Evolutionary conservation across 2,113 vertebrate genomes (phyloP).

Genomic region (Burhinus oedicnemus): DNA sequence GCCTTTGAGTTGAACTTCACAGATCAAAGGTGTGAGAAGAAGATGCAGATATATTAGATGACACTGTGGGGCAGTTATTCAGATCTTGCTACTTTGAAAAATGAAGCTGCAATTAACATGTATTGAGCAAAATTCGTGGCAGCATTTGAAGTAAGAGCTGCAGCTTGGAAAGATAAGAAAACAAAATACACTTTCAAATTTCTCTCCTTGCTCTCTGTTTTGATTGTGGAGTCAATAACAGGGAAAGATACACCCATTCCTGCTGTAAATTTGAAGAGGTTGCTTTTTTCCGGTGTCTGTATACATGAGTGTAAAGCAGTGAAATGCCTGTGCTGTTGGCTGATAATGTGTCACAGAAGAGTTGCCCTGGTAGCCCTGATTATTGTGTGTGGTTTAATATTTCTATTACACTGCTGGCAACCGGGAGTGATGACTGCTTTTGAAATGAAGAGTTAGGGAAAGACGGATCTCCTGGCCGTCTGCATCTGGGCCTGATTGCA

Average conservation of each 20-base stretch:
- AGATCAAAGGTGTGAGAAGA: neutral
- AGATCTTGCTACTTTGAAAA: neutral
- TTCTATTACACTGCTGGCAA: neutral
- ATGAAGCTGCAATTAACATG: neutral
- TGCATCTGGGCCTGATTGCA: neutral
- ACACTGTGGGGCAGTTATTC: neutral
- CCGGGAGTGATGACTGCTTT: neutral
- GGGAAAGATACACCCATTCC: neutral
- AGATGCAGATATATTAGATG: neutral
- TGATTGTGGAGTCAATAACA: neutral
- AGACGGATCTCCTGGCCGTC: neutral
- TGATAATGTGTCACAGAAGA: fast-evolving
- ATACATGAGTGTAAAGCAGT: neutral
- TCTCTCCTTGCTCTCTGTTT: neutral
- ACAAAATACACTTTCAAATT: neutral
- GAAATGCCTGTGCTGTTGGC: neutral
- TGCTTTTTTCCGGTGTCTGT: neutral
- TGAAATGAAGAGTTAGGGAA: neutral
- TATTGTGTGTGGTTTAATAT: neutral
- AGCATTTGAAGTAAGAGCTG: neutral
- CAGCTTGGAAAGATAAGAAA: neutral
- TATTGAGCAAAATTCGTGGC: neutral
- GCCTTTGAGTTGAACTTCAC: neutral
- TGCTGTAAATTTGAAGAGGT: neutral
- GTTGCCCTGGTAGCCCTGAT: neutral